Percentiles rank a stretch among this genome's conserved stretches.
phyloP scores from a whole-genome alignment of 2,797 vertebrate species.

The Chiroxiphia lanceolata region DNA sequence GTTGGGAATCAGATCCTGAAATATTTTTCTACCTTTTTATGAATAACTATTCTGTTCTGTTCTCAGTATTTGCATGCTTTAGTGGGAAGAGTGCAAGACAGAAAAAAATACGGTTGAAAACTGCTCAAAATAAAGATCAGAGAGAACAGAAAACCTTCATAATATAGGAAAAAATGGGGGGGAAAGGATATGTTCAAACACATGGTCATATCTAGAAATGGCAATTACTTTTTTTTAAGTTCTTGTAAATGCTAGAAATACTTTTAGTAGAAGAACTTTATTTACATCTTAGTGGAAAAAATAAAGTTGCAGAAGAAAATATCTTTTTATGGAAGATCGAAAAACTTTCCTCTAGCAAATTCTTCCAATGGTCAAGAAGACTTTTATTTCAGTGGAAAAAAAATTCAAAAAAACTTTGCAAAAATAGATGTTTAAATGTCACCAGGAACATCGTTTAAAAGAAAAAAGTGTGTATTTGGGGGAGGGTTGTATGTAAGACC shows the following conservation, averaged over 20 bases:
- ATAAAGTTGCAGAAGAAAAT: not conserved
- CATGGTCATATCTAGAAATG: not conserved
- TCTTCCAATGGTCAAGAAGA: not conserved
- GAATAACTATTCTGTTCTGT: not conserved
- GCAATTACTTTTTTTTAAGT: not conserved
- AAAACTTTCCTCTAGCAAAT: not conserved
- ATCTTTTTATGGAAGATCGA: not conserved
- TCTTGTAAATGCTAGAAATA: not conserved
- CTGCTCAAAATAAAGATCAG: not conserved
- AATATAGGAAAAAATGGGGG: rapidly evolving
- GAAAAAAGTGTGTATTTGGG: not conserved
- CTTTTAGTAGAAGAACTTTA: not conserved
- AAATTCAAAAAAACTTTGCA: not conserved
- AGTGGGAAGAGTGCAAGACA: not conserved
- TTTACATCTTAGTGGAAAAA: not conserved
- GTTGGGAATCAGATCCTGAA: not conserved
- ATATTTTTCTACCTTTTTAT: not conserved
- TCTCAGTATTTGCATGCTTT: not conserved
- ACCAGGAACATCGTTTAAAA: not conserved
- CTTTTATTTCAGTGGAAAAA: not conserved
- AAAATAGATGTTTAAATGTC: not conserved
- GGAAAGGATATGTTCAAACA: not conserved
- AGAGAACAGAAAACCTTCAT: not conserved
- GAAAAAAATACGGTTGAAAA: not conserved
- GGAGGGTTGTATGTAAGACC: not conserved